Evolutionary conservation across 2,888 invertebrate genomes (phyloP), one percentile per base, ranked within the genome.

Genomic region (Pseudanteris insignis): DNA sequence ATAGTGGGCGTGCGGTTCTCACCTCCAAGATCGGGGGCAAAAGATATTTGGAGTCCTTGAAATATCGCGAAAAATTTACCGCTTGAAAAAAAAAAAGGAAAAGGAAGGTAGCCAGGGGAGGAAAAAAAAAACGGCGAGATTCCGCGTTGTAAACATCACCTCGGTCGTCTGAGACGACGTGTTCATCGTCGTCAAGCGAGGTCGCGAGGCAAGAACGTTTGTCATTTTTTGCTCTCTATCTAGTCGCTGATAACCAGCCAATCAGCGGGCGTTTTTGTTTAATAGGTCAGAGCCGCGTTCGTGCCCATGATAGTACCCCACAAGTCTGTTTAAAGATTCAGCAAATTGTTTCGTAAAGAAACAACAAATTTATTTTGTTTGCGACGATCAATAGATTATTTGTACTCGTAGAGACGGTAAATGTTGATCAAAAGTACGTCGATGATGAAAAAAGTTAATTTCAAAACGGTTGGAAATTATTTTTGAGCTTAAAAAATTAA

Each of bases 21-120:
- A 29, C 50, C 67, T 48, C 60, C 72, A 77, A 77, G 76, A 78
- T 79, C 75, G 78, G 74, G 79, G 77, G 77, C 77, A 75, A 75
- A 75, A 68, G 73, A 72, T 74, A 73, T 74, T 74, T 74, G 70
- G 67, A 69, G 75, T 77, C 78, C 78, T 78, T 79, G 77, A 74
- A 64, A n/a, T 26, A 36, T 43, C 36, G 41, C 50, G 50, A 57
- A 54, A 64, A 58, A 37, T n/a, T n/a, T n/a, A n/a, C n/a, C n/a
- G n/a, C n/a, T n/a, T n/a, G n/a, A n/a, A n/a, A n/a, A n/a, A n/a
- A n/a, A n/a, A n/a, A n/a, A n/a, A n/a, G n/a, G n/a, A 57, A 46
- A 29, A 15, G 9, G 26, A 18, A 33, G 21, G 38, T 7, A 7
- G 7, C 21, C 7, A 7, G 7, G 4, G 21, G 7, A 21, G 21